Percentiles rank a stretch among this genome's conserved stretches.
Evolutionary conservation across 2,113 vertebrate genomes (phyloP).

Genomic region (Gallinago undulata): DNA sequence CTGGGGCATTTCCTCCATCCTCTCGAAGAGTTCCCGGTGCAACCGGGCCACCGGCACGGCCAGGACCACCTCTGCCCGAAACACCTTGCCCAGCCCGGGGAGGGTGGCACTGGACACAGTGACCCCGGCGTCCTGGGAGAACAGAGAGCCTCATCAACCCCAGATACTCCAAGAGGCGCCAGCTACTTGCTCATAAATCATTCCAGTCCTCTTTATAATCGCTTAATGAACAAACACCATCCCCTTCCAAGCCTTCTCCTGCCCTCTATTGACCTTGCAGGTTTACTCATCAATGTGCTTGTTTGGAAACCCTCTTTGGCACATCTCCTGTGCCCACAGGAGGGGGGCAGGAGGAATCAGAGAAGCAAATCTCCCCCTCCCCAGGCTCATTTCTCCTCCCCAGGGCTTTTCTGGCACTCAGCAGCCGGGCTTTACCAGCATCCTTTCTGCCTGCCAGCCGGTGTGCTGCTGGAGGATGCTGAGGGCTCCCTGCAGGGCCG

Average conservation of each 20-base stretch:
- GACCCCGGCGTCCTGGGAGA: slow-evolving; percentile 65
- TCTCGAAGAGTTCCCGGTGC: slow-evolving; percentile 73
- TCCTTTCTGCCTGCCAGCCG: slow-evolving; percentile 70
- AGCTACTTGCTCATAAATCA: not conserved
- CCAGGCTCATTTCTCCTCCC: not conserved
- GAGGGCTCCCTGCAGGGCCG: slow-evolving; percentile 71
- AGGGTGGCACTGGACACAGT: slow-evolving; percentile 73
- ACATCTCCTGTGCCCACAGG: fast-evolving
- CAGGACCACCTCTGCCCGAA: slow-evolving; percentile 76
- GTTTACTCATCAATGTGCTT: not conserved
- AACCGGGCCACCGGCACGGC: slow-evolving; percentile 66
- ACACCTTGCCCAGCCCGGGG: slow-evolving; percentile 72
- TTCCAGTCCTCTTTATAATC: not conserved
- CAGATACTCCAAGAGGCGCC: fast-evolving
- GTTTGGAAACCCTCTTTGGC: not conserved
- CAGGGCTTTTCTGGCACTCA: not conserved
- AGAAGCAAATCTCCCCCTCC: not conserved
- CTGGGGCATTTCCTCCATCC: slow-evolving; percentile 77
- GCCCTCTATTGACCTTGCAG: not conserved
- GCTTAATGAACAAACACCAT: not conserved
- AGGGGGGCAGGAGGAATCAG: not conserved
- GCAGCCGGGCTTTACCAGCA: slow-evolving; percentile 52
- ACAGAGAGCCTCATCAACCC: not conserved
- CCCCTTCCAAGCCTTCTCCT: not conserved
- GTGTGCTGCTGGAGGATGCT: slow-evolving; percentile 67